phyloP scores from a whole-genome alignment of 2,797 vertebrate genomes.

The Enteromius argenteus region DNA sequence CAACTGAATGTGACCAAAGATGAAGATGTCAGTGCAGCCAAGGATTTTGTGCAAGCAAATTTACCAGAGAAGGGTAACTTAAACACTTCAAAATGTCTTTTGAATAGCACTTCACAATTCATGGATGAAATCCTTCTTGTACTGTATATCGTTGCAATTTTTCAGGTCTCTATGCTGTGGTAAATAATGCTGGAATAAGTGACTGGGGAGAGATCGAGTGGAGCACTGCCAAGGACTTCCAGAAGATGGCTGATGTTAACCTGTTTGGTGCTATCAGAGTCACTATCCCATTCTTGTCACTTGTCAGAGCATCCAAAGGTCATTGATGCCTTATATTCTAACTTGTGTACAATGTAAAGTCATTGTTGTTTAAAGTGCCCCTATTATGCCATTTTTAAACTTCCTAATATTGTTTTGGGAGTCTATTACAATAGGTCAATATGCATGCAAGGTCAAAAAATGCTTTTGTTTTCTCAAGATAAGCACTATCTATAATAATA shows the following conservation, averaged over 20 bases:
- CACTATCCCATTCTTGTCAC: constrained; percentile 77
- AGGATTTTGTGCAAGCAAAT: constrained; percentile 62
- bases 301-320: constrained; percentile 82
- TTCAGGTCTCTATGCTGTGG: constrained; percentile 82
- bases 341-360: neutral
- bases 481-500: too few species aligned
- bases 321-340: neutral
- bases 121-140: neutral
- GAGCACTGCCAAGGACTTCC: constrained; percentile 77
- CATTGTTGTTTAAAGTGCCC: neutral
- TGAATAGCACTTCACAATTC: neutral
- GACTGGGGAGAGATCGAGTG: constrained; percentile 83
- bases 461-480: too few species aligned
- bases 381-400: neutral
- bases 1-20: constrained; percentile 72
- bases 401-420: neutral
- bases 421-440: neutral
- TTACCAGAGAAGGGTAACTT: constrained; percentile 72
- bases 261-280: constrained; percentile 81
- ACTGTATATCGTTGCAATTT: neutral
- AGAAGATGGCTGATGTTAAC: constrained; percentile 76
- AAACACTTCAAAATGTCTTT: neutral
- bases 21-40: constrained; percentile 65
- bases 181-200: constrained; percentile 83
- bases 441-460: neutral